Evolutionary conservation across 2,113 vertebrate species (phyloP), one percentile per base, ranked within the genome.

Genomic region (Podarcis muralis): DNA sequence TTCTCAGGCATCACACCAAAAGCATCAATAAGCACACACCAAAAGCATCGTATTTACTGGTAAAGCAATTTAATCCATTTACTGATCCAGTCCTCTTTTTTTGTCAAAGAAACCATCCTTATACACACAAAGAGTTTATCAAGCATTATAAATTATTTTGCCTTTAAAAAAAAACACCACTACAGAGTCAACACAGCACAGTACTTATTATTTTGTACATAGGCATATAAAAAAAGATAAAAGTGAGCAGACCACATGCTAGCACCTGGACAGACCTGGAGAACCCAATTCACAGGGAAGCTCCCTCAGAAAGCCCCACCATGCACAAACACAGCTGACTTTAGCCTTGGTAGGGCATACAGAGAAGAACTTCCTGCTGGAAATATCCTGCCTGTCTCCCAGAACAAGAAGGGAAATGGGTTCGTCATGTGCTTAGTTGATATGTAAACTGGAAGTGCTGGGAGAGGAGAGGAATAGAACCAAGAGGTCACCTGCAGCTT

Each of bases 41-140:
- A 0, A 1, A 87, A 90, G 87, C 87, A 85, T 85, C 72, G 88
- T 1, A 59, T 87, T 91, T 94, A 90, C 71, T 88, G 74, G 22
- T 95, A 96, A 95, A 97, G 91, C 92, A 96, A 92, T 94, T 95
- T 85, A 96, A 94, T 91, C 95, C 71, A 87, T 97, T 98, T 98
- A 98, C 98, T 98, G 97, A 97, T 98, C 97, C 96, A 96, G 96
- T 98, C 97, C 96, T 97, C 43, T 48, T 97, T 98, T 74, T 74
- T 97, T 98, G 95, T 96, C 94, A 97, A 96, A 95, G 97, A 97
- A 97, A 27, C 92, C 94, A 95, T 94, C 94, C 96, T 96, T 96
- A 87, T 96, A 93, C 98, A 98, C 96, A 98, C 94, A 95, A 96
- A 96, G 96, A 96, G 93, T 80, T 69, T 88, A 91, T 89, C 92